A percentile compares a stretch with the other conserved stretches of the same genome.
Conservation (phyloP, 2,888 invertebrate genomes). For the Adineta ricciae region DNA sequence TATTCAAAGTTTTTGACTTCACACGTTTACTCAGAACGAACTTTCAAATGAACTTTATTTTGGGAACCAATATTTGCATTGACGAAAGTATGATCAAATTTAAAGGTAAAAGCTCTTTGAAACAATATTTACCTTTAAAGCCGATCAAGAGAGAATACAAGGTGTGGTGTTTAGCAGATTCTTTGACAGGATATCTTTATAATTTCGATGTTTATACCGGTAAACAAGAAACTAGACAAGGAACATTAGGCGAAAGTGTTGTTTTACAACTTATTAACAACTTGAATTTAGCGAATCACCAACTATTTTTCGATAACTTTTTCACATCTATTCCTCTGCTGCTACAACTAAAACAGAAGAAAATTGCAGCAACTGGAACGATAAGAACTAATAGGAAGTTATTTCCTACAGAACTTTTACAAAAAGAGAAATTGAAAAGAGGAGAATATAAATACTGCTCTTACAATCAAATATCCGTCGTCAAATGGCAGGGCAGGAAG, state of each 20-base stretch:
- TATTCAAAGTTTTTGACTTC: not conserved
- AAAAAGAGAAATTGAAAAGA: conserved; percentile 8
- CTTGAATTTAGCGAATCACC: not conserved
- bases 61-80: conserved; percentile 19
- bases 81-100: conserved; percentile 34
- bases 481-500: conserved; percentile 24
- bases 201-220: conserved; percentile 26
- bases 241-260: not conserved
- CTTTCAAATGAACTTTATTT: not conserved
- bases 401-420: conserved; percentile 19
- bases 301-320: conserved; percentile 26
- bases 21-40: not conserved
- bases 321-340: conserved; percentile 10
- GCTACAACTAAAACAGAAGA: not conserved
- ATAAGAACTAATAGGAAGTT: conserved; percentile 17
- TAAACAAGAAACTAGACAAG: not conserved
- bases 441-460: conserved; percentile 22
- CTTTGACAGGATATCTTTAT: conserved; percentile 17
- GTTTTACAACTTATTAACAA: not conserved
- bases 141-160: conserved; percentile 34
- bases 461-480: conserved; percentile 22
- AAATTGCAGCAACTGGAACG: conserved; percentile 19
- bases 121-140: conserved; percentile 35
- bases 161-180: conserved; percentile 23
- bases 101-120: conserved; percentile 32